Base-by-base conservation (phyloP, 2,888 invertebrate species). In the Syrista parreyssii region DNA sequence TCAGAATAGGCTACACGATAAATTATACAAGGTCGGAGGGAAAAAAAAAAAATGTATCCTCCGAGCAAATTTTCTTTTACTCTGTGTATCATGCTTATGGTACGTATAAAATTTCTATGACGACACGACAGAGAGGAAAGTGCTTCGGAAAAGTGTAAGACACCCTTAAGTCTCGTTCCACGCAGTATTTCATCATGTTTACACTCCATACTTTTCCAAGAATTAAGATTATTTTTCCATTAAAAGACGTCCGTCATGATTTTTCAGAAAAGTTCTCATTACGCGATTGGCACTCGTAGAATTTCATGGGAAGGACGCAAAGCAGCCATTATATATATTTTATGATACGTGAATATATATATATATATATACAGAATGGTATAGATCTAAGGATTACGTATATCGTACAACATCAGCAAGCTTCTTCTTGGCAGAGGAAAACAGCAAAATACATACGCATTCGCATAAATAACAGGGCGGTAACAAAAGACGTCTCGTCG, bases 41-140 rank as follows among this genome's bases (percentile, higher is more conserved):
- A 79, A 77, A 74, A 75, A 80, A 80, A 80, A 83, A 80, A 79
- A 84, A 84, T 81, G 77, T 81, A 83, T 84, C 84, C 79, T 80
- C 77, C 69, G 79, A 80, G 83, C 84, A 85, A 84, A 84, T 85
- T 79, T 85, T 85, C 83, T 85, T 85, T 85, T 74, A 55, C 55
- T 55, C 55, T 55, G 55, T 73, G 80, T 78, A 78, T 80, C 85
- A 80, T 80, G 76, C 84, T 73, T 79, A 79, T 80, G 82, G 79
- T 81, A 81, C 84, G 83, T 85, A 85, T 85, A 85, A 85, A 85
- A 78, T 55, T 55, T 55, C 9, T 55, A 55, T 55, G 55, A 55
- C 23, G 55, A 55, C 23, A 23, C 55, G 1, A 15, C 23, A 6
- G 55, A 9, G 55, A 55, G 55, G 23, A 0, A 55, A 23, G 55